Conservation (phyloP, 2,888 invertebrate species). For the Sphaerophoria rueppellii region DNA sequence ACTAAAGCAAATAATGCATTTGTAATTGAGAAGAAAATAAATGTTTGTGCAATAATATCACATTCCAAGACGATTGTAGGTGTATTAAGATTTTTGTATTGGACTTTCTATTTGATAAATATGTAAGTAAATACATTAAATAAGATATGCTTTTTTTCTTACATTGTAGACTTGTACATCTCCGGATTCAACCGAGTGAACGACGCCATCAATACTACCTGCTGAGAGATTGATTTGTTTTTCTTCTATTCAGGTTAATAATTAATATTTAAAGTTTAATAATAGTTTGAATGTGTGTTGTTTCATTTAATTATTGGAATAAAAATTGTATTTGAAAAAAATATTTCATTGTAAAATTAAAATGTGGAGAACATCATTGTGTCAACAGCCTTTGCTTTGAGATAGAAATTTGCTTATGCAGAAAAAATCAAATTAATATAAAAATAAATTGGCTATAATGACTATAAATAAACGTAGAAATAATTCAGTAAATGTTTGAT, state of each 20-base stretch:
- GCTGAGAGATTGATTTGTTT: conserved; percentile 74
- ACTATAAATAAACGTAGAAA: too few species aligned
- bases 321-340: too few species aligned
- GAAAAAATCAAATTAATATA: too few species aligned
- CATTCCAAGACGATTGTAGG: conserved; percentile 74
- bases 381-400: too few species aligned
- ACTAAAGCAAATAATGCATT: conserved; percentile 36
- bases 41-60: conserved; percentile 70
- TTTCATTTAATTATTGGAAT: background rate
- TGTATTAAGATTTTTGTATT: conserved; percentile 54
- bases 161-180: conserved; percentile 82
- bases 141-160: conserved; percentile 75
- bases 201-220: conserved; percentile 78
- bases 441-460: too few species aligned
- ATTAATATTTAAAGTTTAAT: background rate
- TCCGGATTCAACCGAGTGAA: conserved; percentile 79
- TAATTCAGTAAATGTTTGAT: too few species aligned
- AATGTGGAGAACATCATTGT: too few species aligned
- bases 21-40: conserved; percentile 50
- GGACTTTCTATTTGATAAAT: conserved; percentile 35
- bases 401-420: too few species aligned
- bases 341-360: too few species aligned
- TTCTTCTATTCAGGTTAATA: conserved; percentile 26
- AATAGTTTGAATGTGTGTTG: background rate
- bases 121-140: conserved; percentile 46